A percentile compares a stretch with the other conserved stretches of the same genome.
These are phyloP conservation scores for Poeciliopsis occidentalis DNA, from an alignment of 2,113 vertebrate genomes.

Conservation along the genomic window DNA sequence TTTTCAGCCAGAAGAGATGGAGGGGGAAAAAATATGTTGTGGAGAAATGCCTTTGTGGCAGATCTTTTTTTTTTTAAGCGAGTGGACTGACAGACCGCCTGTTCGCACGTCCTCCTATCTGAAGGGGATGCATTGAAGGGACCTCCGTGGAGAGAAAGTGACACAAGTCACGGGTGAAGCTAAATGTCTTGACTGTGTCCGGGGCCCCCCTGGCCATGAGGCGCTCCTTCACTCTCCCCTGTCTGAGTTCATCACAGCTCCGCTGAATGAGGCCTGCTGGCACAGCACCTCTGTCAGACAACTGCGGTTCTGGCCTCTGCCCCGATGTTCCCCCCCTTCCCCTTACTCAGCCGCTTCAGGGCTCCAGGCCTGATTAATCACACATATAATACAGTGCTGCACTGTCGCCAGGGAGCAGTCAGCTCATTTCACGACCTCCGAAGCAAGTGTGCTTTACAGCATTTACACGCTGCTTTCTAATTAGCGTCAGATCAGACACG, in stretches of 20 bases:
- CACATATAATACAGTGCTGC: slow-evolving; percentile 62
- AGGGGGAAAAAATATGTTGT: slow-evolving; percentile 14
- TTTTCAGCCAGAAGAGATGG: slow-evolving; percentile 39
- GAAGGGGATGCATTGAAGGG: slow-evolving; percentile 73
- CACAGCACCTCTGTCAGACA: slow-evolving; percentile 81
- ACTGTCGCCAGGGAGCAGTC: slow-evolving; percentile 64
- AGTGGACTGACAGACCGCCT: slow-evolving; percentile 70
- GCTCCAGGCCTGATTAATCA: slow-evolving; percentile 75
- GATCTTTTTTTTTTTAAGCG: slow-evolving; percentile 68
- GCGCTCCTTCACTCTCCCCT: slow-evolving; percentile 70
- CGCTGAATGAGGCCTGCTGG: slow-evolving; percentile 79
- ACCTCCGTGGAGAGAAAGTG: slow-evolving; percentile 77
- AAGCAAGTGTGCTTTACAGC: slow-evolving; percentile 71
- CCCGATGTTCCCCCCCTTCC: slow-evolving; percentile 31
- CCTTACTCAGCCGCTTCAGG: slow-evolving; percentile 23
- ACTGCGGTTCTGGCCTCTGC: slow-evolving; percentile 65
- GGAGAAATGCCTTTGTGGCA: slow-evolving; percentile 70
- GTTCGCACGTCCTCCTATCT: slow-evolving; percentile 70
- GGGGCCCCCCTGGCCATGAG: slow-evolving; percentile 67
- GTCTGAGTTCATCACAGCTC: slow-evolving; percentile 75
- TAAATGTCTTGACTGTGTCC: slow-evolving; percentile 82
- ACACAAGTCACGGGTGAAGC: slow-evolving; percentile 81
- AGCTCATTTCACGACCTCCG: slow-evolving; percentile 65
- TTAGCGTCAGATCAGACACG: slow-evolving; percentile 73
- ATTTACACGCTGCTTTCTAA: slow-evolving; percentile 64